Evolutionary conservation across 1,140 invertebrate genomes (phyloP), one percentile per base, ranked within the genome.

Genomic region (Episyrphus balteatus): DNA sequence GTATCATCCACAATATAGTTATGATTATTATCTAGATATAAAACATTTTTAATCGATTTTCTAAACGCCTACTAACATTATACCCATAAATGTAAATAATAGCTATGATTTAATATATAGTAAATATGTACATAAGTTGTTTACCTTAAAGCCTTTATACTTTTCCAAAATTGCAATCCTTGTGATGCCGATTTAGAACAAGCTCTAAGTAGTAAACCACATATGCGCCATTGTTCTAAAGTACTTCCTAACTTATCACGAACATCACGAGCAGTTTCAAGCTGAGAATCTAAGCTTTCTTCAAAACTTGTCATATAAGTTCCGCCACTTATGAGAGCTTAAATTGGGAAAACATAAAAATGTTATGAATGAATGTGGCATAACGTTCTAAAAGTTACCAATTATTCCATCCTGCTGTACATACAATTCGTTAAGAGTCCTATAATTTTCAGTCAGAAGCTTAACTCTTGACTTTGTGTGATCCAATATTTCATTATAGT

Each of bases 211-310:
- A 68, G 34, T 8, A 55, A 47, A 8, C 62, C 65, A 49, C 65
- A 66, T 11, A 67, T 66, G 9, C 62, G 56, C 64, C 65, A 68
- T 50, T 67, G 65, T 44, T 68, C 65, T 34, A 65, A 26, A 7
- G 62, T 50, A 44, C 65, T 62, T 41, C 61, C 61, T 33, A 68
- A 46, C 39, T 62, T 66, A 40, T 68, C 65, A 2, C 65, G 54
- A 0, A 61, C 55, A 43, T 67, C 61, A 12, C 62, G 53, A n/a
- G 65, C 65, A 36, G 53, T 45, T 50, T 68, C 65, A 17, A 68
- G n/a, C 44, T 67, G 61, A 11, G 52, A 46, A 43, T 68, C 65
- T 1, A 68, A 50, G 43, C 49, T 57, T 51, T 68, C 60, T 49
- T 68, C 65, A 11, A 63, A 50, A 5, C 59, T 54, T 1, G 55